Base-by-base conservation (phyloP, 2,113 vertebrate species). In the Charadrius vociferus region DNA sequence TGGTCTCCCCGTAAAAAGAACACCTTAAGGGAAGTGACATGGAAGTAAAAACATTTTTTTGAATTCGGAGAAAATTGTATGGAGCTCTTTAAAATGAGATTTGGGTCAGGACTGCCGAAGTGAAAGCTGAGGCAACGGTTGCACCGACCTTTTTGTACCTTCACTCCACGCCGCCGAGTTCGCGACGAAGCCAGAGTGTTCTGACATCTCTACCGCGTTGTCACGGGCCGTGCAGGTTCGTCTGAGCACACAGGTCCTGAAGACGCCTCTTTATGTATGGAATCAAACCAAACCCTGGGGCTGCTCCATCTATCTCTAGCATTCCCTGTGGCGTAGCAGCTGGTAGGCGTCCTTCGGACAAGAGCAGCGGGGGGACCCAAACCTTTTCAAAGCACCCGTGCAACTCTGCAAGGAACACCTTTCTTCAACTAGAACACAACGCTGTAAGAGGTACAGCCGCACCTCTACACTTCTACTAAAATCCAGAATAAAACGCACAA, bases 151-250 rank as follows among this genome's bases (percentile, higher is more conserved):
- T 10, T 55, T 2, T 66, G 56, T 27, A 23, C 88, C 75, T 77
- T 59, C 53, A 6, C 15, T 70, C 71, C 53, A 49, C 79, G 3
- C 2, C 0, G 11, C 36, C 0, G 0, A 75, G 47, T 26, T 53
- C 61, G 16, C 20, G 30, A 11, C 1, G 7, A 43, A 37, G 67
- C 7, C 62, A 43, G 36, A 29, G 67, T 0, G 4, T 39, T 37
- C 66, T 9, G 52, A 19, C 61, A 15, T 0, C 49, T 41, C 63
- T 52, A 36, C 56, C 15, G 1, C 2, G 21, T 14, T 43, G 43
- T 26, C 70, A 43, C 8, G 1, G 49, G 58, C 49, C 0, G 0
- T 1, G 16, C 63, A 3, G 0, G 0, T 17, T 59, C 4, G 0
- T 14, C 52, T 61, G 62, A 67, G 52, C 63, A 23, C 80, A 68